phyloP scores from a whole-genome alignment of 2,113 vertebrate genomes.

The Centropus unirufus region DNA sequence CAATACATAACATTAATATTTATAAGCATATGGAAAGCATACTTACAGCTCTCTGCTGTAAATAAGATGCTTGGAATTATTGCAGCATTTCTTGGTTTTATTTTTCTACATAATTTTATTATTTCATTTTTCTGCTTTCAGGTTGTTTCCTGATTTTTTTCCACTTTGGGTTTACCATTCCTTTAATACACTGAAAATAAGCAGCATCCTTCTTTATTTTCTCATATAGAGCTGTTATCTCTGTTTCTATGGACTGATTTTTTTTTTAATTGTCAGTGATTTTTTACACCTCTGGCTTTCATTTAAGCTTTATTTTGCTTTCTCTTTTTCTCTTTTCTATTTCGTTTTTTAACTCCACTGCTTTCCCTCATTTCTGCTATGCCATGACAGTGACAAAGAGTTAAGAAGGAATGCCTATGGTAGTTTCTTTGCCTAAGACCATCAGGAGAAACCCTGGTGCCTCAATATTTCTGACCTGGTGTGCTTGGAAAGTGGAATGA shows the following conservation, averaged over 20 bases:
- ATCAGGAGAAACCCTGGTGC: background rate
- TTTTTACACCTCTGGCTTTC: background rate
- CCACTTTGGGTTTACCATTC: background rate
- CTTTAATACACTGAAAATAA: background rate
- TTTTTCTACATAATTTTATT: background rate
- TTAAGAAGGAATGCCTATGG: background rate
- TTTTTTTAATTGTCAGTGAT: background rate
- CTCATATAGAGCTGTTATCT: background rate
- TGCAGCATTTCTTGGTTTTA: background rate
- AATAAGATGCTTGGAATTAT: slow-evolving; percentile 23
- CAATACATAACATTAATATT: slow-evolving; percentile 49
- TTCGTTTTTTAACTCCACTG: background rate
- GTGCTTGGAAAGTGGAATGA: background rate
- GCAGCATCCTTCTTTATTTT: background rate
- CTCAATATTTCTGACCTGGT: background rate
- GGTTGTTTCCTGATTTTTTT: background rate
- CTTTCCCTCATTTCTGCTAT: background rate
- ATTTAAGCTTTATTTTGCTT: background rate
- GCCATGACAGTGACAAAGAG: background rate
- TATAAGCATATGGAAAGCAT: slow-evolving; percentile 39
- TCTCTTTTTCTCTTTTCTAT: background rate
- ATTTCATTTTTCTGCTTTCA: background rate
- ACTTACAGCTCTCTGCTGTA: slow-evolving; percentile 11
- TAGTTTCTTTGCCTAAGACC: background rate
- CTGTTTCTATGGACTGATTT: background rate